These are phyloP conservation scores for Rhaphigaster nebulosa DNA, from an alignment of 2,888 invertebrate species.

Conservation along the genomic window DNA sequence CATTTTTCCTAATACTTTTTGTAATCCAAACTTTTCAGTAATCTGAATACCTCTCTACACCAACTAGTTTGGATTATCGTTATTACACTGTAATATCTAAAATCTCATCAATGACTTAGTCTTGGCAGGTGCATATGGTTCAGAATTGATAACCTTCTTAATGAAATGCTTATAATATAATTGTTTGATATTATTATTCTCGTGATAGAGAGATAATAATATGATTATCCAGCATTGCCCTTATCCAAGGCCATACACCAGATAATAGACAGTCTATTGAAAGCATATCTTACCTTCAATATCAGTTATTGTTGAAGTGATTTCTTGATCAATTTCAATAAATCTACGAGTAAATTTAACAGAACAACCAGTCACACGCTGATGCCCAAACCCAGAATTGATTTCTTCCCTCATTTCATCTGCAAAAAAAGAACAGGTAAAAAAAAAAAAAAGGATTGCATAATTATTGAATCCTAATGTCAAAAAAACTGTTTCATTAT, in stretches of 20 bases:
- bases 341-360: constrained; percentile 78
- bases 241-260: not conserved
- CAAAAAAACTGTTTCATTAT: too few relatives aligned
- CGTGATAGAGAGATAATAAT: not conserved
- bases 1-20: too few relatives aligned
- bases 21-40: too few relatives aligned
- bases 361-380: constrained; percentile 69
- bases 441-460: not conserved
- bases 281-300: constrained; percentile 77
- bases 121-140: too few relatives aligned
- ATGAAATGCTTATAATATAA: too few relatives aligned
- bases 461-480: not conserved
- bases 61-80: too few relatives aligned
- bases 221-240: not conserved
- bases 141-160: too few relatives aligned
- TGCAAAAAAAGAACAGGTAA: constrained; percentile 1
- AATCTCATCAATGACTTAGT: too few relatives aligned
- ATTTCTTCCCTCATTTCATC: constrained; percentile 63
- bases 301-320: constrained; percentile 80
- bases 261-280: not conserved
- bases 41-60: too few relatives aligned
- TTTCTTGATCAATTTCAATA: constrained; percentile 80
- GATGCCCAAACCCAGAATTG: constrained; percentile 63
- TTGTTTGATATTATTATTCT: too few relatives aligned
- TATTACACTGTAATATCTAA: too few relatives aligned